Base-by-base conservation (phyloP, 2,888 invertebrate species). In the Stictocephala bisonia region DNA sequence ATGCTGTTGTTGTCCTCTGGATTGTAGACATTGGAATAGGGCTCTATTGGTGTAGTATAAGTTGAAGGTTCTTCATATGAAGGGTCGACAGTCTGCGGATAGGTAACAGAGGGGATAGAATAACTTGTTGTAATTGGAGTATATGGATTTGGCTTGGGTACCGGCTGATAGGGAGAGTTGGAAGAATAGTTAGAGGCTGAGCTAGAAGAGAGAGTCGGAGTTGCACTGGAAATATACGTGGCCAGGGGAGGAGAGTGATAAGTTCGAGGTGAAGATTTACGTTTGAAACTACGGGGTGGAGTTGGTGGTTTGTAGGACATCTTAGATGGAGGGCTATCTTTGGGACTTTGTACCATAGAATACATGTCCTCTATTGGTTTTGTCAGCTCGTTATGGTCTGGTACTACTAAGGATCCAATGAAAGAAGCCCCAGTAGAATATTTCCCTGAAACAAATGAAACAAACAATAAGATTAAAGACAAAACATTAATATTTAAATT, bases 371-470 rank as follows among this genome's bases (percentile, higher is more conserved):
- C 69, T 0, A 53, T 24, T 15, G 51, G 27, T 4, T 68, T 51
- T 13, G 70, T 20, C 13, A 70, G 26, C 4, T 70, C 18, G 1
- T 40, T 35, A 13, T 71, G 40, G 1, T 71, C 70, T 48, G 58
- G 70, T 1, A 71, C 70, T 7, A 71, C 70, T 31, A 71, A 48
- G 26, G 35, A 58, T 9, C 70, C 70, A n/a, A 71, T 71, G 58
- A 71, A 71, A 4, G 70, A 40, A 18, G 18, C 53, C 15, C 44
- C 58, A 2, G 20, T 44, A n/a, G 64, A 64, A 18, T 64, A 64
- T 9, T 58, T 58, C 2, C 48, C 70, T 71, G 58, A 27, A 71
- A 70, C 9, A 13, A 15, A 20, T 4, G 31, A n/a, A 56, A 58
- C 11, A 31, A 11, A 29, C 53, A 53, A 7, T 35, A 13, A 6